phyloP scores from a whole-genome alignment of 2,888 invertebrate genomes.

The Thera britannica region DNA sequence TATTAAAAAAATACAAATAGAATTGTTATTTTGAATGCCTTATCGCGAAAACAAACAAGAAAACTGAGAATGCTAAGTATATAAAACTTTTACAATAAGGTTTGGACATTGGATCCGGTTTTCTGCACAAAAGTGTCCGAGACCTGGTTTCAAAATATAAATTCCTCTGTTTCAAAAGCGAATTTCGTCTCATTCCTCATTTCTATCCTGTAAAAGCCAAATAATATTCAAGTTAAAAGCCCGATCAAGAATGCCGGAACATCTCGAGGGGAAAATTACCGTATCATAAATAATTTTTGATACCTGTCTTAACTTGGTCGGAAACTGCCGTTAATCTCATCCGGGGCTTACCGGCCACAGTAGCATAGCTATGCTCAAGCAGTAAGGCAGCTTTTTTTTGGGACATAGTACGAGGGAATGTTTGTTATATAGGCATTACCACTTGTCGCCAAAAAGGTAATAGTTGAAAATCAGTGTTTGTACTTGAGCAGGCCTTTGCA shows the following conservation, averaged over 20 bases:
- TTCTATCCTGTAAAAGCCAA: slow-evolving; percentile 27
- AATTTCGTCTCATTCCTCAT: slow-evolving; percentile 12
- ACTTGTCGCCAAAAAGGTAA: no score
- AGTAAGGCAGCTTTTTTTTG: not conserved
- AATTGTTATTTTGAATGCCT: no score
- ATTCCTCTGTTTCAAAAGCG: slow-evolving; percentile 12
- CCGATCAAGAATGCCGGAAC: slow-evolving; percentile 19
- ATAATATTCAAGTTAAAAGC: slow-evolving; percentile 34
- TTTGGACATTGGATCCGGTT: not conserved
- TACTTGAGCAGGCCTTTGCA: no score
- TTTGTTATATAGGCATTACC: no score
- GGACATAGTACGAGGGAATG: no score
- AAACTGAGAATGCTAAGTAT: no score
- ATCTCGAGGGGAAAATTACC: slow-evolving; percentile 25
- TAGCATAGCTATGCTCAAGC: not conserved
- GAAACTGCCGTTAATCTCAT: slow-evolving; percentile 29
- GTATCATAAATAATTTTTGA: slow-evolving; percentile 44
- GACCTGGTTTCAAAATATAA: slow-evolving; percentile 6
- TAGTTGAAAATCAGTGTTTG: no score
- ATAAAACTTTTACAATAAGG: not conserved
- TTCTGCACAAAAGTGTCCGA: not conserved
- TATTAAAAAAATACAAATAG: no score
- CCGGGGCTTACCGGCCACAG: slow-evolving; percentile 14
- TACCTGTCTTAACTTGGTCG: slow-evolving; percentile 43
- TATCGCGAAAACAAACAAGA: no score